These are phyloP conservation scores for Bombyx huttoni DNA, from an alignment of 2,888 invertebrate species.

Conservation along the genomic window DNA sequence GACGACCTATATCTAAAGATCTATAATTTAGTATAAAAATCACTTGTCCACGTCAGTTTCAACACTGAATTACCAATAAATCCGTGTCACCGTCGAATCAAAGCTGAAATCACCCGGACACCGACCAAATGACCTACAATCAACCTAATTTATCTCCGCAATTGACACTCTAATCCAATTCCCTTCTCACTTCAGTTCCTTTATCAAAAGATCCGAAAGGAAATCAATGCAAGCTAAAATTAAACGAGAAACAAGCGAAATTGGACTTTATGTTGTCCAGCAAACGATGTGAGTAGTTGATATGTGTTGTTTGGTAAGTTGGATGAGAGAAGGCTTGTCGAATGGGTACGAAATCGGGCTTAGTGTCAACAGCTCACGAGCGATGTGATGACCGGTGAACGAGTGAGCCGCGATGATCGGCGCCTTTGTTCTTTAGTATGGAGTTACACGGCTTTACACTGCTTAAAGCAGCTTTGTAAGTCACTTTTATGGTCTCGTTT, in stretches of 20 bases:
- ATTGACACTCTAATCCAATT: conserved; percentile 20
- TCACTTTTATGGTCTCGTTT: not conserved
- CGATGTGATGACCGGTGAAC: conserved; percentile 25
- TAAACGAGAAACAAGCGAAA: conserved; percentile 6
- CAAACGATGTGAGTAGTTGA: conserved; percentile 9
- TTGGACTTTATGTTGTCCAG: conserved; percentile 14
- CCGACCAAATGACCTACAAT: conserved; percentile 1
- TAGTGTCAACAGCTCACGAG: conserved; percentile 65
- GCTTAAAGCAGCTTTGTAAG: not conserved
- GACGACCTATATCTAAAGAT: too few relatives aligned
- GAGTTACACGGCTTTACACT: conserved; percentile 35
- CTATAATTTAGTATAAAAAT: not conserved
- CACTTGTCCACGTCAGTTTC: not conserved
- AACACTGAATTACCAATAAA: not conserved
- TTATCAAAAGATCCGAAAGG: conserved; percentile 46
- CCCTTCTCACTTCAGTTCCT: conserved; percentile 24
- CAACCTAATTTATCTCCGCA: conserved; percentile 9
- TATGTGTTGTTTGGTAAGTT: conserved; percentile 19
- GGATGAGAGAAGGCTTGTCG: conserved; percentile 49
- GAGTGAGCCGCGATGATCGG: conserved; percentile 25
- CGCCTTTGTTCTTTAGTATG: conserved; percentile 40
- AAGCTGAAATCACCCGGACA: not conserved
- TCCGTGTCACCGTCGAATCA: not conserved
- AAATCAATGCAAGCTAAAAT: conserved; percentile 11
- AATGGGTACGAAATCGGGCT: conserved; percentile 60